Evolutionary conservation across 1,140 invertebrate species (phyloP).

Genomic region (Hylyphantes graminicola): DNA sequence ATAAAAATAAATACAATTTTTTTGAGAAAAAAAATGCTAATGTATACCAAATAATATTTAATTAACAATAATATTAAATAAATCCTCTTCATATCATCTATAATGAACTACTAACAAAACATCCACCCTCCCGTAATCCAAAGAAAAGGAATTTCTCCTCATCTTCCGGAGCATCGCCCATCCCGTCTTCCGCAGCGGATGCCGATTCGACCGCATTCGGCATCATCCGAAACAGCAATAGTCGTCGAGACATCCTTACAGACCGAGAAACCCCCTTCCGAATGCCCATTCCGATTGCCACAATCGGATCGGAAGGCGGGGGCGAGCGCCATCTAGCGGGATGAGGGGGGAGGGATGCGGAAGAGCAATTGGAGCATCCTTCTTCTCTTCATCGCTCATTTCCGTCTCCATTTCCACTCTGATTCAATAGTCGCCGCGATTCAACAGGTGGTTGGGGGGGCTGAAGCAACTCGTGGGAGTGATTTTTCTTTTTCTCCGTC

Average conservation of each 20-base stretch:
- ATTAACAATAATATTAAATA: no score
- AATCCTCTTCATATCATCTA: no score
- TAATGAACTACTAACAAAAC: no score
- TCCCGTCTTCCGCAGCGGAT: slow-evolving; percentile 19
- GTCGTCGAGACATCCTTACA: slow-evolving; percentile 23
- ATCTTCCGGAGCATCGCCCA: slow-evolving; percentile 11
- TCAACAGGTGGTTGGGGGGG: slow-evolving; percentile 54
- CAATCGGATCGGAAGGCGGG: slow-evolving; percentile 28
- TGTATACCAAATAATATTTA: no score
- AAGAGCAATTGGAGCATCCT: slow-evolving; percentile 32
- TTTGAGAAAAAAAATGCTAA: no score
- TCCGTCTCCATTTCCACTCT: slow-evolving; percentile 59
- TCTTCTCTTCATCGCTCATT: slow-evolving; percentile 2
- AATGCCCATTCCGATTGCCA: slow-evolving; percentile 34
- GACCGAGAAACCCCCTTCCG: slow-evolving; percentile 44
- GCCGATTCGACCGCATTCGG: slow-evolving; percentile 37
- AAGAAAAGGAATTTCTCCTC: neutral
- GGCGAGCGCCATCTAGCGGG: slow-evolving; percentile 33
- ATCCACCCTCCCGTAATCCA: no score
- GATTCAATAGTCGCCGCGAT: slow-evolving; percentile 50
- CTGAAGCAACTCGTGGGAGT: slow-evolving; percentile 39
- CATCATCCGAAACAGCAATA: neutral
- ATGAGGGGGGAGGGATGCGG: neutral
- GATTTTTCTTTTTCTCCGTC: slow-evolving; percentile 31
- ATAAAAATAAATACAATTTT: no score